Conservation (phyloP, 2,888 invertebrate species). For the Megaustenia siamemsis region DNA sequence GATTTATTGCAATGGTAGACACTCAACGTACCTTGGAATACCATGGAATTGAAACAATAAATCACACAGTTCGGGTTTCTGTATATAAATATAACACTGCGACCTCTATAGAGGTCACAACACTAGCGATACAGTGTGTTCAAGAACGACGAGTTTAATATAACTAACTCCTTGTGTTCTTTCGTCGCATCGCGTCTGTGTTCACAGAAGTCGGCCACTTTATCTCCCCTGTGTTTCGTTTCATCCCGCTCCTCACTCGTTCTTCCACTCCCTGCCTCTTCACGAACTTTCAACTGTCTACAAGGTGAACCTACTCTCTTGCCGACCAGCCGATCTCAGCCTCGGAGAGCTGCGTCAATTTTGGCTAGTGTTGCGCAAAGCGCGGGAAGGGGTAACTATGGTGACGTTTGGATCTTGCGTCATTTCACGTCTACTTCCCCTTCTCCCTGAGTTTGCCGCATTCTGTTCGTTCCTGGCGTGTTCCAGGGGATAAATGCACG, state of each 20-base stretch:
- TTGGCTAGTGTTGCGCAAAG: background rate
- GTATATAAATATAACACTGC: background rate
- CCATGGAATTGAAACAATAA: background rate
- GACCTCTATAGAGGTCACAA: background rate
- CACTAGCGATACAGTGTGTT: background rate
- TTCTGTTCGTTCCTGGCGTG: background rate
- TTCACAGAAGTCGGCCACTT: background rate
- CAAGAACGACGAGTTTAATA: background rate
- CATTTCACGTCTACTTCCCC: background rate
- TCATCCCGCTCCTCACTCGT: background rate
- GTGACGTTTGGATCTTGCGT: background rate
- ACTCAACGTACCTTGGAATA: background rate
- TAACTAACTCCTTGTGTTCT: background rate
- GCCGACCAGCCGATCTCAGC: background rate
- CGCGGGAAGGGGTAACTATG: background rate
- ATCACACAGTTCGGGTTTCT: background rate
- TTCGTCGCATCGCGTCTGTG: background rate
- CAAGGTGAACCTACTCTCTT: background rate
- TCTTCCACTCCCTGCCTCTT: background rate
- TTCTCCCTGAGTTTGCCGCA: background rate
- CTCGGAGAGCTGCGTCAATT: background rate
- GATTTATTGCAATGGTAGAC: background rate
- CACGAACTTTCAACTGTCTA: background rate
- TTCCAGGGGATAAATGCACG: background rate
- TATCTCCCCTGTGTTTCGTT: slow-evolving; percentile 7